Percentiles rank a stretch among this genome's conserved stretches.
These are phyloP conservation scores for Apodemus sylvaticus DNA, from an alignment of 2,113 vertebrate genomes.

Conservation along the genomic window DNA sequence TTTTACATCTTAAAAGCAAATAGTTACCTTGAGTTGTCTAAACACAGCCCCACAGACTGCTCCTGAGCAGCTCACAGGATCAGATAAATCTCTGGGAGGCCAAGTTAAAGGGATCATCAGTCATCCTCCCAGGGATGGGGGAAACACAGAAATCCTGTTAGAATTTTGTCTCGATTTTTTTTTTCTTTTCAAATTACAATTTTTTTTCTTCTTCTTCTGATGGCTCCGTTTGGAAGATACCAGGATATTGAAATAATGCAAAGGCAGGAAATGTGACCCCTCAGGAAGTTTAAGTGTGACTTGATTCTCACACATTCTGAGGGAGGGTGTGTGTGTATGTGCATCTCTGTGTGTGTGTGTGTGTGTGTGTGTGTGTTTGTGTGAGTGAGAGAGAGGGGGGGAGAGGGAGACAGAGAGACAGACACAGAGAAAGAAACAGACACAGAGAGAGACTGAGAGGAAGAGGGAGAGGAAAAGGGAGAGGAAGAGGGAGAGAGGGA, in stretches of 20 bases:
- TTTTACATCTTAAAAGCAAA: slow-evolving; percentile 74
- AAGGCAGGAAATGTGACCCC: background rate
- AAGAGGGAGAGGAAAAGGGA: too few species aligned
- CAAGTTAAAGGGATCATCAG: background rate
- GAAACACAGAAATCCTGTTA: background rate
- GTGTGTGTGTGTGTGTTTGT: too few species aligned
- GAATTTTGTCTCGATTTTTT: background rate
- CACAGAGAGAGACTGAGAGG: too few species aligned
- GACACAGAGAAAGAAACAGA: too few species aligned
- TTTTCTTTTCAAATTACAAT: slow-evolving; percentile 16
- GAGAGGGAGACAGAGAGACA: too few species aligned
- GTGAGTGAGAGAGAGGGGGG: too few species aligned
- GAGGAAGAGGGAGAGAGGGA: too few species aligned
- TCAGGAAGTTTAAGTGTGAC: background rate
- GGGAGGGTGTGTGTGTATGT: background rate
- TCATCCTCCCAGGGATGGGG: slow-evolving; percentile 20
- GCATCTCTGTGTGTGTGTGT: too few species aligned
- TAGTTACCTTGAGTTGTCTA: slow-evolving; percentile 65
- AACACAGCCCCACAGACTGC: slow-evolving; percentile 13
- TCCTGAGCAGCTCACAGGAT: slow-evolving; percentile 21
- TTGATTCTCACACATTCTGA: background rate
- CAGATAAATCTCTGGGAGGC: slow-evolving; percentile 50
- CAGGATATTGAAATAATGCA: background rate
- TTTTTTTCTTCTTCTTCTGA: background rate
- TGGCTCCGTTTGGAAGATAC: slow-evolving; percentile 32